These are phyloP conservation scores for Albula goreensis DNA, from an alignment of 2,113 vertebrate genomes.

Conservation along the genomic window DNA sequence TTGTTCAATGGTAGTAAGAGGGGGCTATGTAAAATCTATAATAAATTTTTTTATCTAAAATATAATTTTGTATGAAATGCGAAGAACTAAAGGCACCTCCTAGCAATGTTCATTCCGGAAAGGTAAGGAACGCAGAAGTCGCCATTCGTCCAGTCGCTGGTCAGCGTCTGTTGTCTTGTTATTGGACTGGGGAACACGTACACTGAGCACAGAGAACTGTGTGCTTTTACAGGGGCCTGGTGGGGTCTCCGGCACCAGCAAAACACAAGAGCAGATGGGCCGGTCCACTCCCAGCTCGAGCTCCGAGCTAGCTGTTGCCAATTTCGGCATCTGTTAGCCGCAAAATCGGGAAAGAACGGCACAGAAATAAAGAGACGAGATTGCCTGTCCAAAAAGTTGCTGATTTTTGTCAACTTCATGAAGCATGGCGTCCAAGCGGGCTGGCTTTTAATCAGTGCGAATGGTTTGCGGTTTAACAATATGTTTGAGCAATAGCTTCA, in stretches of 20 bases:
- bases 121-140: too few species aligned
- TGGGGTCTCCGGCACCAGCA: slow-evolving; percentile 2
- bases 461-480: not conserved
- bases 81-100: too few species aligned
- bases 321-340: slow-evolving; percentile 64
- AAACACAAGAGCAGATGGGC: slow-evolving; percentile 28
- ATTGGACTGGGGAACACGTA: not conserved
- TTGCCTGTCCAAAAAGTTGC: not conserved
- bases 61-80: too few species aligned
- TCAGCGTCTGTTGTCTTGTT: not conserved
- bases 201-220: not conserved
- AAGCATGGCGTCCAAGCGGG: not conserved
- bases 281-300: slow-evolving; percentile 7
- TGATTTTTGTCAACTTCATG: not conserved
- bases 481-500: too few species aligned
- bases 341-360: slow-evolving; percentile 44
- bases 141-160: not conserved
- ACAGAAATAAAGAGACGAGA: slow-evolving; percentile 22
- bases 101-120: too few species aligned
- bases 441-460: not conserved
- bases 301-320: slow-evolving; percentile 34
- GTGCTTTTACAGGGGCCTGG: not conserved
- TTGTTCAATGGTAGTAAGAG: too few species aligned
- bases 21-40: too few species aligned
- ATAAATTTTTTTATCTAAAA: too few species aligned